phyloP scores from a whole-genome alignment of 2,113 vertebrate species.

The Numida meleagris region DNA sequence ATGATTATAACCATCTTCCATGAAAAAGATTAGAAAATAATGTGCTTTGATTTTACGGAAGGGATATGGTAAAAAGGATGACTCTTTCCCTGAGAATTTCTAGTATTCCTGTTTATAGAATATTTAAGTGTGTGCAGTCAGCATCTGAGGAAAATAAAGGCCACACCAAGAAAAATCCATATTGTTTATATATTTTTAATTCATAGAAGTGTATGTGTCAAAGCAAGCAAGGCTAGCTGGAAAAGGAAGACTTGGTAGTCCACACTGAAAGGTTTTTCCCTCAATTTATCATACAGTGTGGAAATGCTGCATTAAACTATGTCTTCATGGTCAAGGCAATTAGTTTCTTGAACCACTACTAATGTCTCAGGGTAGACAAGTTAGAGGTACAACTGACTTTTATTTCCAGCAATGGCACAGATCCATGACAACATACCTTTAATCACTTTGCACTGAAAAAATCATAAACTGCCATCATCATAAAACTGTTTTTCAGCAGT shows the following conservation, averaged over 20 bases:
- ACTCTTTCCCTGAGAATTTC: not conserved
- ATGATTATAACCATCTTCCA: not conserved
- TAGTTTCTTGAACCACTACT: not conserved
- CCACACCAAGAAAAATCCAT: not conserved
- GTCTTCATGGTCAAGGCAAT: not conserved
- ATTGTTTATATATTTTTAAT: not conserved
- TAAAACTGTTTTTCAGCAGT: not conserved
- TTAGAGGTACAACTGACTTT: not conserved
- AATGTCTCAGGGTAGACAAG: not conserved
- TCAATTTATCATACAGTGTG: not conserved
- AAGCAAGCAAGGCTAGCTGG: not conserved
- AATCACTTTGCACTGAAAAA: not conserved
- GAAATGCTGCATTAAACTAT: not conserved
- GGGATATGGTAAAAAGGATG: rapidly evolving
- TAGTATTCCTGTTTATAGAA: not conserved
- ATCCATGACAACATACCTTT: not conserved
- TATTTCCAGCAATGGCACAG: not conserved
- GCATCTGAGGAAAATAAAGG: not conserved
- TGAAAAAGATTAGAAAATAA: not conserved
- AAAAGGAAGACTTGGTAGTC: not conserved
- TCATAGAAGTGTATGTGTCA: not conserved
- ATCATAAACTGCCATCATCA: not conserved
- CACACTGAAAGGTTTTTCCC: not conserved
- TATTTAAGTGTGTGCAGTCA: not conserved
- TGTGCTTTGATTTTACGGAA: not conserved